Base-by-base conservation (phyloP, 2,888 invertebrate species). In the Mayetiola destructor region DNA sequence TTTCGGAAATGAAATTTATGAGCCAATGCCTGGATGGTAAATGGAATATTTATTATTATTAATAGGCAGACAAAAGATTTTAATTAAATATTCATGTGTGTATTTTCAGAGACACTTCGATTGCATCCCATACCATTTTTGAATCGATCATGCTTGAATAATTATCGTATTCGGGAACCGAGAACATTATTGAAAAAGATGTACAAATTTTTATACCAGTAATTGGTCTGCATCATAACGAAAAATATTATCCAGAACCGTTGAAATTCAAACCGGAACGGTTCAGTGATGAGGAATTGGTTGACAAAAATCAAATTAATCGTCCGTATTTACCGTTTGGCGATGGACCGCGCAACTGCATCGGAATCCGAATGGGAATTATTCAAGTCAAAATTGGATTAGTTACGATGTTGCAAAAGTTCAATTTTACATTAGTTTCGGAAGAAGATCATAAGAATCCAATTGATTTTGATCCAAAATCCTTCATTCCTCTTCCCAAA, bases 1-100 rank as follows among this genome's bases (percentile, higher is more conserved):
- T 78, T 55, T 72, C 70, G 56, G 76, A 77, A 60, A 76, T 80
- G 77, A 66, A 70, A 0, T 80, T 79, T 62, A 65, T 80, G 61
- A 77, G 77, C 61, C 75, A 76, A 72, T 70, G 78, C 12, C 64
- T 78, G 10, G 74, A 76, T 59, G 78, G 78, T 27, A 14, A 23
- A 10, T 16, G 32, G 21, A 39, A 16, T 29, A 4, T 16, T 27
- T 8, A 3, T n/a, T 8, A 2, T 8, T 1, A 42, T 21, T 42
- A 2, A 23, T 42, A 12, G 21, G 14, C 2, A 10, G 10, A 23
- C 42, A 27, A 4, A 3, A n/a, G 6, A 27, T n/a, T 48, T 42
- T 42, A 21, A 39, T 42, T 9, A 6, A 18, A n/a, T n/a, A n/a
- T n/a, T 18, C 4, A 18, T 20, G 18, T 16, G 5, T 39, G 16